Evolutionary conservation across 1,140 invertebrate species (phyloP), one percentile per base, ranked within the genome.

Genomic region (Dreissena rostriformis): DNA sequence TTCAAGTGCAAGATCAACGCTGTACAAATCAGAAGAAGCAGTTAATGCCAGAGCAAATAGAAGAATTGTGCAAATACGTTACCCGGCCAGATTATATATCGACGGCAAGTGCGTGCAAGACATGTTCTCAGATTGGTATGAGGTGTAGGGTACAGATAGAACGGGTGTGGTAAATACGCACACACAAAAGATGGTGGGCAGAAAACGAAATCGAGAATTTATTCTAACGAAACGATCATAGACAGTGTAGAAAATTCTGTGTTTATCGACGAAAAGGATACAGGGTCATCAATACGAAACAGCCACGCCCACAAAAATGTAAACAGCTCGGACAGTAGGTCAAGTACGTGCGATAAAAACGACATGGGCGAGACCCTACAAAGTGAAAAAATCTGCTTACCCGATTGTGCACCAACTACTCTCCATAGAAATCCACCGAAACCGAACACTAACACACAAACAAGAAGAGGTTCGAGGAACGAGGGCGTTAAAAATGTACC

Each of bases 21-120:
- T 80, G 19, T 80, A 80, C n/a, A 80, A 24, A 8, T 71, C 67
- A n/a, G 66, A 52, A 52, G 65, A 68, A 55, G 76, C 76, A 28
- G 11, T 24, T 19, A 5, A 12, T 12, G 77, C 66, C 29, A 19
- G 77, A 4, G 19, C 11, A 10, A 80, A 53, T 8, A 55, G 26
- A 29, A n/a, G 28, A 19, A 71, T 71, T 19, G 52, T 80, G 5
- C 66, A 80, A 22, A 80, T 80, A 29, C 53, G 17, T 19, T 80
- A n/a, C 52, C 77, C 66, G n/a, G 53, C 77, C 24, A 80, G 26
- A 53, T 26, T 80, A 6, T 71, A 29, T 71, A 80, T 80, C 28
- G 53, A 80, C n/a, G 24, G 68, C 19, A 70, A 80, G 29, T 29
- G 12, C 12, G 53, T 71, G 10, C 15, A 61, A 24, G 77, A 80